These are phyloP conservation scores for Pelmatolapia mariae DNA, from an alignment of 2,113 vertebrate species.

Conservation along the genomic window DNA sequence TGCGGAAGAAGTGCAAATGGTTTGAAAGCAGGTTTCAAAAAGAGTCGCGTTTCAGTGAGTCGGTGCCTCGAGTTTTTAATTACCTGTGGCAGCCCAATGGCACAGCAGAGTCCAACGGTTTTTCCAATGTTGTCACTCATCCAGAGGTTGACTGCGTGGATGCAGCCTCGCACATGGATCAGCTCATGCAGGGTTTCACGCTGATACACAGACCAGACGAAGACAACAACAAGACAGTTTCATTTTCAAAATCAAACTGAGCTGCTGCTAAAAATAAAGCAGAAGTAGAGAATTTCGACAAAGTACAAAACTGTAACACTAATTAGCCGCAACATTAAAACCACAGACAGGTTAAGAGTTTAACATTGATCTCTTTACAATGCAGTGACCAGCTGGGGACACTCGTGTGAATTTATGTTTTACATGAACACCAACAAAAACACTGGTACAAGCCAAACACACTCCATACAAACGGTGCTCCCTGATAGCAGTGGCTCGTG, in stretches of 20 bases:
- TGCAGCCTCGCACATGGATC: constrained; percentile 87
- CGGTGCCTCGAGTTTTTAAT: neutral
- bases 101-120: constrained; percentile 77
- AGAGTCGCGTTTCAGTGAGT: neutral
- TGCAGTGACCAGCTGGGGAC: neutral
- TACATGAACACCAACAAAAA: neutral
- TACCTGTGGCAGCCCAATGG: constrained; percentile 86
- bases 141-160: constrained; percentile 87
- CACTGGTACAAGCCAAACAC: neutral
- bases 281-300: neutral
- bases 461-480: neutral
- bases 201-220: constrained; percentile 51
- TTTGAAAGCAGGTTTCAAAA: neutral
- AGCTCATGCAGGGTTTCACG: constrained; percentile 72
- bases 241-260: neutral
- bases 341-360: neutral
- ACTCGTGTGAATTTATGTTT: neutral
- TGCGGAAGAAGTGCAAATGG: neutral
- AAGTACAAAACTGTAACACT: neutral
- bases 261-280: neutral
- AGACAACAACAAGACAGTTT: neutral
- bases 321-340: neutral
- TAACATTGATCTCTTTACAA: neutral
- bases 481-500: neutral
- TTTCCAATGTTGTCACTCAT: constrained; percentile 83